Conservation (phyloP, 2,797 vertebrate species). For the Paedocypris micromegethes region DNA sequence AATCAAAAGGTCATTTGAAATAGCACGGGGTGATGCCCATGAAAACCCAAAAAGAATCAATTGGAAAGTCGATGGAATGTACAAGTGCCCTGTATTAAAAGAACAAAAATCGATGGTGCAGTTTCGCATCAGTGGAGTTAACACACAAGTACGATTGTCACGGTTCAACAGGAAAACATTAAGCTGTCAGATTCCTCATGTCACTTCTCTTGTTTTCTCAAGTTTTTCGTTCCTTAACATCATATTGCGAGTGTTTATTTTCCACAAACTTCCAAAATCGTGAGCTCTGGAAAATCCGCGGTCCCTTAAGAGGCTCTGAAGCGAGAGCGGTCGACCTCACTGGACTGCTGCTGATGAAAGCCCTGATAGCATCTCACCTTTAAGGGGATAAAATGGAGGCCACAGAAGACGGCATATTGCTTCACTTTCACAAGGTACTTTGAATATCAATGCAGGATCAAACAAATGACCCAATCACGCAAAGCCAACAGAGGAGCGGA, state of each 20-base stretch:
- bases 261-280: constrained; percentile 8
- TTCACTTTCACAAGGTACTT: constrained; percentile 27
- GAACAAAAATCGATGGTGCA: constrained; percentile 37
- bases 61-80: constrained; percentile 44
- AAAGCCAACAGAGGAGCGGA: constrained; percentile 27
- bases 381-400: constrained; percentile 21
- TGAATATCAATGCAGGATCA: constrained; percentile 29
- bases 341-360: constrained; percentile 26
- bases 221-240: constrained; percentile 1
- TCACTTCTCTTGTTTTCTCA: constrained; percentile 2
- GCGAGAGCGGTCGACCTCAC: background rate
- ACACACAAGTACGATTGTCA: constrained; percentile 20
- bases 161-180: constrained; percentile 28
- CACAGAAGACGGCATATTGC: constrained; percentile 17
- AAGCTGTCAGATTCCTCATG: constrained; percentile 23
- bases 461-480: constrained; percentile 26
- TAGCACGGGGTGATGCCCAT: constrained; percentile 20
- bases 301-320: constrained; percentile 20
- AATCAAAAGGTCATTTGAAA: constrained; percentile 21
- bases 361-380: constrained; percentile 25
- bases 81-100: constrained; percentile 33
- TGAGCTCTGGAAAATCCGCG: constrained; percentile 1
- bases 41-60: constrained; percentile 38
- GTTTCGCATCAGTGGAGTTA: constrained; percentile 39
- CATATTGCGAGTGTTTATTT: constrained; percentile 10